phyloP scores from a whole-genome alignment of 2,888 invertebrate genomes.

The Griposia aprilina region DNA sequence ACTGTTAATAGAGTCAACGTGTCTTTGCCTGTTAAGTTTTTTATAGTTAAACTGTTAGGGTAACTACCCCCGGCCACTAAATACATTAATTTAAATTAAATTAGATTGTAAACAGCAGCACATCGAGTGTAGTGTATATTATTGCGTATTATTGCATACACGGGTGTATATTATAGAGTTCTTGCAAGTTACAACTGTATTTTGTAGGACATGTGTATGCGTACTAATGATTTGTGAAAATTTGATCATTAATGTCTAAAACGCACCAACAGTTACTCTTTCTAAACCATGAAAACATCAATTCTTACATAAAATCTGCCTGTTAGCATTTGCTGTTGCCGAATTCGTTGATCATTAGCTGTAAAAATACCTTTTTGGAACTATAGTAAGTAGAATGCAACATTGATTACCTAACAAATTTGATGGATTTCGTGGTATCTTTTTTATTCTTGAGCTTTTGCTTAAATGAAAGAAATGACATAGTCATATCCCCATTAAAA shows the following conservation, averaged over 20 bases:
- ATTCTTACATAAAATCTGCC: neutral
- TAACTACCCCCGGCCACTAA: constrained; percentile 60
- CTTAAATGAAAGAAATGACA: neutral
- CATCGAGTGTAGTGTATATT: constrained; percentile 67
- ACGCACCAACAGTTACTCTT: neutral
- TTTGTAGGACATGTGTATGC: constrained; percentile 19
- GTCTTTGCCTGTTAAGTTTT: constrained; percentile 54
- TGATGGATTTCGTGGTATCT: neutral
- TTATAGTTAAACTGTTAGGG: constrained; percentile 62
- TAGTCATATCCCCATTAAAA: neutral
- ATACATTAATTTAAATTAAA: constrained; percentile 54
- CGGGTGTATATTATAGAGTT: constrained; percentile 62
- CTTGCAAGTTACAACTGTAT: constrained; percentile 43
- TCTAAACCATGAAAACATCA: neutral
- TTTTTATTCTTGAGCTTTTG: neutral
- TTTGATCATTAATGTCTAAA: neutral
- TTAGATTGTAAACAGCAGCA: constrained; percentile 65
- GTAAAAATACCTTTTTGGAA: neutral
- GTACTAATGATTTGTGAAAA: neutral
- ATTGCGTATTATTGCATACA: constrained; percentile 67
- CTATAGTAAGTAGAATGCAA: neutral
- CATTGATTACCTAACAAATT: neutral
- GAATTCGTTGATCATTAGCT: neutral
- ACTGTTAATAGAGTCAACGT: constrained; percentile 53
- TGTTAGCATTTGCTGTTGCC: neutral